These are phyloP conservation scores for Amazona guildingii DNA, from an alignment of 2,113 vertebrate genomes.

Conservation along the genomic window DNA sequence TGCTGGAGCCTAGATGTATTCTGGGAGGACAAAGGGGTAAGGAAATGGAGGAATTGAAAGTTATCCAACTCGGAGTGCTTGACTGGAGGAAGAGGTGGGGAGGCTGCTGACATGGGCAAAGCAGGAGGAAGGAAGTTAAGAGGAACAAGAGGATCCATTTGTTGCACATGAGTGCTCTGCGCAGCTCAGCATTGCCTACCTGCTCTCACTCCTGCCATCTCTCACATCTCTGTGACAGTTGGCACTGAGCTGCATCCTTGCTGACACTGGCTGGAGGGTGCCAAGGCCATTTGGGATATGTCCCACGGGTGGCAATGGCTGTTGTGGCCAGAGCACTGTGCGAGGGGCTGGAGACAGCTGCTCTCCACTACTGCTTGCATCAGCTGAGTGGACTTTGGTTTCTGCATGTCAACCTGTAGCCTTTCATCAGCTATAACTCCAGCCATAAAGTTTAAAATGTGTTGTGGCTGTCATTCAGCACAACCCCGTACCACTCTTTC, in stretches of 20 bases:
- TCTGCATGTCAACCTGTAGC: background rate
- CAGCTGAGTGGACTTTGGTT: background rate
- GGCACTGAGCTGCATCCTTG: background rate
- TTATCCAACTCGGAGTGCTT: rapidly evolving
- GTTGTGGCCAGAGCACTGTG: background rate
- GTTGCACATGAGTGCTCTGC: too few species aligned
- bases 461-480: background rate
- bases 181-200: background rate
- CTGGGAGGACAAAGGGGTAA: background rate
- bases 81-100: background rate
- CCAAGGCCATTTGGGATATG: background rate
- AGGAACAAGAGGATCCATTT: background rate
- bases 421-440: background rate
- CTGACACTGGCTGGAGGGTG: background rate
- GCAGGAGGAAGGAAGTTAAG: background rate
- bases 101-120: background rate
- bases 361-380: background rate
- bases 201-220: background rate
- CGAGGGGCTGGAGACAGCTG: background rate
- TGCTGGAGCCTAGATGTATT: background rate
- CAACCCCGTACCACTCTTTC: background rate
- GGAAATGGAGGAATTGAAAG: background rate
- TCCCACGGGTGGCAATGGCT: background rate
- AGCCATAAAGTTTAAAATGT: background rate
- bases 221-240: background rate